These are phyloP conservation scores for Otis tarda DNA, from an alignment of 2,113 vertebrate genomes.

Conservation along the genomic window DNA sequence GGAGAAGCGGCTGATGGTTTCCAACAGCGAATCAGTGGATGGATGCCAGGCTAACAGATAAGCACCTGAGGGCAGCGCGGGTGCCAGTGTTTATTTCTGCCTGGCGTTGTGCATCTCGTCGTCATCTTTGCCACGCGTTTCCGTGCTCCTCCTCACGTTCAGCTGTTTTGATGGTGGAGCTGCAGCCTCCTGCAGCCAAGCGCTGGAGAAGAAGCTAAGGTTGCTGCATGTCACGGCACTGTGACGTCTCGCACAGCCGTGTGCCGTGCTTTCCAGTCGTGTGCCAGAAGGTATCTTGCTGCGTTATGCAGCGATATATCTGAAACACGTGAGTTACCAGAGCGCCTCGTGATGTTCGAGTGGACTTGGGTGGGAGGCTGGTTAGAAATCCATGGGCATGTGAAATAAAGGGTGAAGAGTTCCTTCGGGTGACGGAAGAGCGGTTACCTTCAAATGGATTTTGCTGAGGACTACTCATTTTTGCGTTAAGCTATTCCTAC, in stretches of 20 bases:
- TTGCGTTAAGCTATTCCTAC: background rate
- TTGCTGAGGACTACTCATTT: background rate
- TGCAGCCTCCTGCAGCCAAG: background rate
- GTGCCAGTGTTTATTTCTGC: background rate
- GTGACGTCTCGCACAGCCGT: background rate
- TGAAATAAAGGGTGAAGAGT: background rate
- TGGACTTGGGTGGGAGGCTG: accelerated
- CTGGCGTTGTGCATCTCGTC: background rate
- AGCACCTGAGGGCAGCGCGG: background rate
- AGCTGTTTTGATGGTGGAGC: background rate
- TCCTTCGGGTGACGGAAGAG: background rate
- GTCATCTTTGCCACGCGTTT: background rate
- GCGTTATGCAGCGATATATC: accelerated
- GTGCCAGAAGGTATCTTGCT: background rate
- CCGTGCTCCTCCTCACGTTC: background rate
- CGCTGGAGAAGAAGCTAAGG: accelerated
- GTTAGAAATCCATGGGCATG: accelerated
- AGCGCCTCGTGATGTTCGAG: accelerated
- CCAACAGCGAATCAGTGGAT: background rate
- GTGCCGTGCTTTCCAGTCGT: background rate
- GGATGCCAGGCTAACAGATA: background rate
- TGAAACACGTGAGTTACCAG: background rate
- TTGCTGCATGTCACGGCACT: background rate
- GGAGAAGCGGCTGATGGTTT: background rate
- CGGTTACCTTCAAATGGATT: accelerated